Evolutionary conservation across 2,113 vertebrate species (phyloP).

Genomic region (Etia nguti): DNA sequence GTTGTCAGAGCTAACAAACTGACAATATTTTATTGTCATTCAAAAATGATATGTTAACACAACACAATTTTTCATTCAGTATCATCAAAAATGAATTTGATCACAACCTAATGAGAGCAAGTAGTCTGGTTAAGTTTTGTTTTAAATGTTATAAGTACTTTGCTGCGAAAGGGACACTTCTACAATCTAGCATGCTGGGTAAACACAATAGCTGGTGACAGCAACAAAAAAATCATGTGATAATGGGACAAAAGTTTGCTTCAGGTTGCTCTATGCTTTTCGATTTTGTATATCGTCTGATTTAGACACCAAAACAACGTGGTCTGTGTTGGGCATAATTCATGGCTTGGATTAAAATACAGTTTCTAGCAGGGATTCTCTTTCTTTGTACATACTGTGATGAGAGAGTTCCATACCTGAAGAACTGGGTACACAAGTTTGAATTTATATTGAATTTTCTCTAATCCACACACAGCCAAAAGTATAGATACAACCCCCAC

Average conservation of each 20-base stretch:
- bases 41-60: neutral
- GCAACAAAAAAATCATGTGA: neutral
- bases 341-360: neutral
- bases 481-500: neutral
- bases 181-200: neutral
- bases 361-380: neutral
- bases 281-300: neutral
- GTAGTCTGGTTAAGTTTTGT: neutral
- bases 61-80: neutral
- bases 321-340: neutral
- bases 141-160: neutral
- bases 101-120: neutral
- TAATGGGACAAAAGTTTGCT: neutral
- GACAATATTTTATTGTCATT: neutral
- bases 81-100: neutral
- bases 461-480: neutral
- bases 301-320: neutral
- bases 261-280: neutral
- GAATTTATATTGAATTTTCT: neutral
- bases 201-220: neutral
- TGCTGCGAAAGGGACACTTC: neutral
- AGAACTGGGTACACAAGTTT: neutral
- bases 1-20: neutral
- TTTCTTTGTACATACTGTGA: neutral
- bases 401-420: neutral